Evolutionary conservation across 2,888 invertebrate genomes (phyloP), one percentile per base, ranked within the genome.

Genomic region (Pycnomerus fuliginosus): DNA sequence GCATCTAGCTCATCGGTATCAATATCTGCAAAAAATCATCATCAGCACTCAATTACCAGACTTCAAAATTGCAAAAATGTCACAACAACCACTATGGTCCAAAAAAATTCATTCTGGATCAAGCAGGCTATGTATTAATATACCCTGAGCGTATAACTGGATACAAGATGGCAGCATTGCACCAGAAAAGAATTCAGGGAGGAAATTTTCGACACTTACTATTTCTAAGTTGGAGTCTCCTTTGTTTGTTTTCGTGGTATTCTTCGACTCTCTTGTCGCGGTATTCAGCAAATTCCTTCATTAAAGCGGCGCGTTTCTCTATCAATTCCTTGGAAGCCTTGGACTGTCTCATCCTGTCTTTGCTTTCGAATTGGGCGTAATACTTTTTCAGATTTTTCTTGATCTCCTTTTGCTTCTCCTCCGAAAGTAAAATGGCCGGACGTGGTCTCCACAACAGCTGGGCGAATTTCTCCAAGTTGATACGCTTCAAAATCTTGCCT

Each of bases 351-450:
- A 93, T 85, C 48, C 91, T 86, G 75, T 99, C 99, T 75, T 98
- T 95, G 65, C 88, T 87, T 72, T 98, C 97, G 71, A 99, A 99
- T 72, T 90, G 87, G 15, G 90, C 85, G 65, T 93, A 92, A 77
- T 93, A 97, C 70, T 94, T 95, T 80, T 98, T 99, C 68, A 99
- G 80, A 73, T 91, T 96, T 80, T 96, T 98, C 76, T 91, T 94
- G 53, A 96, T 91, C 23, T 98, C 95, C 76, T 94, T 88, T 63
- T 95, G 87, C 64, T 92, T 89, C 31, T 90, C 87, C 31, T 87
- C 83, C 0, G 83, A 73, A 1, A 99, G 79, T 16, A 95, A 78
- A 16, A 92, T 85, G 1, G 89, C 83, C 0, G 97, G 96, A 25
- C 98, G 80, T 13, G 99, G 99, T 55, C 99, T 80, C 98, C 98